A percentile compares a stretch with the other conserved stretches of the same genome.
Conservation (phyloP, 2,113 vertebrate genomes). For the Cromileptes altivelis region DNA sequence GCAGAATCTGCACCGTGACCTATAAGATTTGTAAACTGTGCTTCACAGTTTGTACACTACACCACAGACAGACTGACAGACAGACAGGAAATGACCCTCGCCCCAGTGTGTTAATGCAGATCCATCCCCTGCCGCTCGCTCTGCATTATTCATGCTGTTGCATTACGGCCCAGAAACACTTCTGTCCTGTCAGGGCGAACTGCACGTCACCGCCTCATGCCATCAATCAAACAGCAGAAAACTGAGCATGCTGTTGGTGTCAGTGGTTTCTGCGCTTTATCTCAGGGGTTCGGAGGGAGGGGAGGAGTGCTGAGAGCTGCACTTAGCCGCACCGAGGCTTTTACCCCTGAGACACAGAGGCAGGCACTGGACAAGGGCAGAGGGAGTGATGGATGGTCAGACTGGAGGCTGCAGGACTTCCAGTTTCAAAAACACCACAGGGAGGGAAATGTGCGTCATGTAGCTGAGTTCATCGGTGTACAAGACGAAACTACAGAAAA, state of each 20-base stretch:
- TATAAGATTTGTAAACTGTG: not conserved
- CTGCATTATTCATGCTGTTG: slow-evolving; percentile 28
- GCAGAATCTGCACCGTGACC: too few relatives aligned
- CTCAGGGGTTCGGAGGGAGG: not conserved
- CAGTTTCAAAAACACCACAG: not conserved
- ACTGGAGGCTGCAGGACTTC: not conserved
- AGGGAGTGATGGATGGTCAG: slow-evolving; percentile 40
- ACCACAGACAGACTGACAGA: not conserved
- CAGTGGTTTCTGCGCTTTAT: slow-evolving; percentile 40
- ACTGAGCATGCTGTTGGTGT: slow-evolving; percentile 15
- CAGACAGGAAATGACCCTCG: not conserved
- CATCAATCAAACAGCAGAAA: slow-evolving; percentile 29
- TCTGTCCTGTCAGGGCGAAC: not conserved
- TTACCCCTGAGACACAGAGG: slow-evolving; percentile 12
- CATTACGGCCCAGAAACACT: slow-evolving; percentile 19
- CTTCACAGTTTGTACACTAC: not conserved
- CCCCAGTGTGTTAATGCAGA: not conserved
- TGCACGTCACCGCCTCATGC: not conserved
- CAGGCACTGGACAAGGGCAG: not conserved
- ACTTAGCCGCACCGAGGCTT: slow-evolving; percentile 20
- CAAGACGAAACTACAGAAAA: too few relatives aligned
- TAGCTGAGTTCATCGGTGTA: too few relatives aligned
- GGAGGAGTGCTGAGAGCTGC: slow-evolving; percentile 49
- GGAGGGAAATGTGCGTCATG: too few relatives aligned
- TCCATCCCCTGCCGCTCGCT: not conserved